Evolutionary conservation across 2,888 invertebrate species (phyloP).

Genomic region (Latrodectus elegans): DNA sequence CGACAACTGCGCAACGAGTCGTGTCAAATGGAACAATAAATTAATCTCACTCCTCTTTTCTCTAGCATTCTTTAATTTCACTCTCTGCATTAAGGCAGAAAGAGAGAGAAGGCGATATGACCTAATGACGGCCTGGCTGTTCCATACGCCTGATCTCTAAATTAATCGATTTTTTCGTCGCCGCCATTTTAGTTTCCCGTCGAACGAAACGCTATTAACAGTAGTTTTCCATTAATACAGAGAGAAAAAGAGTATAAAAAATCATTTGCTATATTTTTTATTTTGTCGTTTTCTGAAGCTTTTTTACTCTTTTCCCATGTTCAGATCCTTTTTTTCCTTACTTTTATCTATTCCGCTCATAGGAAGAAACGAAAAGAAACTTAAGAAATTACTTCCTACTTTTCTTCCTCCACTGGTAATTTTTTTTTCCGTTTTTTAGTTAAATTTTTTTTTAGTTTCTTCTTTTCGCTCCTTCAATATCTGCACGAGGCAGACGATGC

Average conservation of each 20-base stretch:
- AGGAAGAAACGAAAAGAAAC: constrained; percentile 44
- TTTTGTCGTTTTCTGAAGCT: constrained; percentile 7
- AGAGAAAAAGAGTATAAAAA: constrained; percentile 23
- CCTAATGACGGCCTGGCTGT: constrained; percentile 37
- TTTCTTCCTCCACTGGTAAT: constrained; percentile 28
- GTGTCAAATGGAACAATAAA: constrained; percentile 59
- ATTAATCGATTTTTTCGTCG: constrained; percentile 53
- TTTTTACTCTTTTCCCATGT: constrained; percentile 14
- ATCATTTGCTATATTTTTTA: constrained; percentile 25
- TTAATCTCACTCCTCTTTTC: constrained; percentile 37
- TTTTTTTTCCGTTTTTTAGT: constrained; percentile 6
- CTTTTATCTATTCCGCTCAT: constrained; percentile 53
- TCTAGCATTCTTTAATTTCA: constrained; percentile 48
- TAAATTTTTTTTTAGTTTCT: neutral
- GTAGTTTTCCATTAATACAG: constrained; percentile 60
- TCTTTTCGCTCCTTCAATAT: constrained; percentile 21
- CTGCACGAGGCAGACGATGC: constrained; percentile 44
- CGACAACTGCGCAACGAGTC: constrained; percentile 43
- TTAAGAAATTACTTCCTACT: constrained; percentile 60
- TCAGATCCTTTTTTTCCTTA: constrained; percentile 17
- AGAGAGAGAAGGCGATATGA: constrained; percentile 33
- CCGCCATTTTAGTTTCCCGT: constrained; percentile 41
- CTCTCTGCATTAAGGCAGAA: constrained; percentile 22
- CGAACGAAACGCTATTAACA: constrained; percentile 45
- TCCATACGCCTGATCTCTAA: constrained; percentile 56